Conservation (phyloP, 2,888 invertebrate genomes). For the Machimus atricapillus region DNA sequence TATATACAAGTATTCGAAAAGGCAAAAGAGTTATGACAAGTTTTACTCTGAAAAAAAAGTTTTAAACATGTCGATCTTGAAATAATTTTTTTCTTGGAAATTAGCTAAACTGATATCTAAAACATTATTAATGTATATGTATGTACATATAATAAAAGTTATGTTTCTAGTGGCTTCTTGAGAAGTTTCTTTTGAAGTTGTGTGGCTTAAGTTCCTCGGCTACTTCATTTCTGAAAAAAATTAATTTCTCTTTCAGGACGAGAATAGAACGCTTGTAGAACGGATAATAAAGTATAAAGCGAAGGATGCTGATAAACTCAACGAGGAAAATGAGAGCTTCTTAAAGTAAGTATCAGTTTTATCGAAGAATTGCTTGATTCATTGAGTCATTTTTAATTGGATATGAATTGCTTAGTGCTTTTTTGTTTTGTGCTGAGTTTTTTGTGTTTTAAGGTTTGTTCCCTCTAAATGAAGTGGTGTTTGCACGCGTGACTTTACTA, state of each 20-base stretch:
- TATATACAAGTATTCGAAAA: too few relatives aligned
- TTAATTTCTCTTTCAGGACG: conserved; percentile 71
- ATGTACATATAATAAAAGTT: too few relatives aligned
- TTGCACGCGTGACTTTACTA: not conserved
- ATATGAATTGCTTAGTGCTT: not conserved
- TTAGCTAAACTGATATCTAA: too few relatives aligned
- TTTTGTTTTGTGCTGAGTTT: not conserved
- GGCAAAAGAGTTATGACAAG: too few relatives aligned
- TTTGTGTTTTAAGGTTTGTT: conserved; percentile 5
- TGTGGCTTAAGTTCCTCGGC: too few relatives aligned
- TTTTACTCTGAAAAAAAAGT: too few relatives aligned
- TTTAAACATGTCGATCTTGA: too few relatives aligned
- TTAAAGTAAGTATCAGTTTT: conserved; percentile 73
- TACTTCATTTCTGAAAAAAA: not conserved
- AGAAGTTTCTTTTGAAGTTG: too few relatives aligned
- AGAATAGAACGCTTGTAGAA: conserved; percentile 84
- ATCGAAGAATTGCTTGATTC: conserved; percentile 6
- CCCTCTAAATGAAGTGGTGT: not conserved
- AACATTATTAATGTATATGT: too few relatives aligned
- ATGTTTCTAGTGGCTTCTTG: too few relatives aligned
- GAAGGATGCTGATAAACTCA: conserved; percentile 94
- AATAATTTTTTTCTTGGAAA: too few relatives aligned
- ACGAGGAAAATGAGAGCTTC: conserved; percentile 95
- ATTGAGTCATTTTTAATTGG: conserved; percentile 31
- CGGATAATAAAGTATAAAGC: conserved; percentile 90